Percentiles rank a stretch among this genome's conserved stretches.
Evolutionary conservation across 2,797 vertebrate species (phyloP).

Genomic region (Ataeniobius toweri): DNA sequence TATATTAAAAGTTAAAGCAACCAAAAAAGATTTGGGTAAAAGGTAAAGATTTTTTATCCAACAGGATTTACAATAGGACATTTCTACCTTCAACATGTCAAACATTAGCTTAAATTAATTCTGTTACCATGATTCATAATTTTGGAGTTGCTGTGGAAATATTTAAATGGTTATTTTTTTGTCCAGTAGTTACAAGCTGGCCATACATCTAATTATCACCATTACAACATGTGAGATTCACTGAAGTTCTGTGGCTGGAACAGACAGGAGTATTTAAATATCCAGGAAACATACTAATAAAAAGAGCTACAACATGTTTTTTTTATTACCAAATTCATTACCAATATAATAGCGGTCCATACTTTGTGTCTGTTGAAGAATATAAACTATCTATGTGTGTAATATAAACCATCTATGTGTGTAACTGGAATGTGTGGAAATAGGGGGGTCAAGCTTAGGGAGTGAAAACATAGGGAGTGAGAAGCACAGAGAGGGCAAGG

Average conservation of each 20-base stretch:
- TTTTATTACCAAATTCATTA: constrained; percentile 60
- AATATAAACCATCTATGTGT: too few species aligned
- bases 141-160: not conserved
- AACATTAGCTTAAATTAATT: not conserved
- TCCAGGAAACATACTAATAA: not conserved
- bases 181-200: not conserved
- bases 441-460: too few species aligned
- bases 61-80: not conserved
- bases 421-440: too few species aligned
- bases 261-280: not conserved
- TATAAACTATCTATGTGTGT: too few species aligned
- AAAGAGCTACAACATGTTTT: not conserved
- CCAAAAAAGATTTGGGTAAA: not conserved
- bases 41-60: too few species aligned
- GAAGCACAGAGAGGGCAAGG: too few species aligned
- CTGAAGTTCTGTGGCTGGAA: not conserved
- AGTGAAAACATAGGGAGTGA: too few species aligned
- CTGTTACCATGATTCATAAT: not conserved
- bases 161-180: not conserved
- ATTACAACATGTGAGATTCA: not conserved
- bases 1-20: not conserved
- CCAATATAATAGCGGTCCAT: constrained; percentile 57
- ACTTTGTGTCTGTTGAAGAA: constrained; percentile 45
- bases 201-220: not conserved
- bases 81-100: not conserved